Evolutionary conservation across 2,797 vertebrate species (phyloP).

Genomic region (Nasua narica): DNA sequence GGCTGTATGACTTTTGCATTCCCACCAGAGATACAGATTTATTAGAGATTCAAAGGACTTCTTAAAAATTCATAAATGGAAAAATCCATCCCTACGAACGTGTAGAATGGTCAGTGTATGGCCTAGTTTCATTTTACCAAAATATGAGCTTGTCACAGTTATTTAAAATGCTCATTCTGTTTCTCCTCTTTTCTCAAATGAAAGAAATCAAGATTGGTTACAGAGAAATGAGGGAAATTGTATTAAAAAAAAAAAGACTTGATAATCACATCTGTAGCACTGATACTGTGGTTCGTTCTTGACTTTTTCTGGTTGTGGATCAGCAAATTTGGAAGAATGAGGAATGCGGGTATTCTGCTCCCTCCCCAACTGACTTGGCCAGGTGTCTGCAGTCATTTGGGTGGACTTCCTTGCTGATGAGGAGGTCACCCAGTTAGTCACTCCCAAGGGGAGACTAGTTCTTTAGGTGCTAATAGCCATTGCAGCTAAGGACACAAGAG

Average conservation of each 20-base stretch:
- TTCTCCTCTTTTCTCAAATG: constrained; percentile 23
- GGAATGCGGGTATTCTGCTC: accelerated
- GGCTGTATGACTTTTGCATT: neutral
- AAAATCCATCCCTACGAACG: neutral
- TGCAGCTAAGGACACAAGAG: neutral
- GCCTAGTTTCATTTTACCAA: constrained; percentile 44
- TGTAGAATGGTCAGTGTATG: neutral
- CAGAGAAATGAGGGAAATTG: neutral
- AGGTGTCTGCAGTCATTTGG: neutral
- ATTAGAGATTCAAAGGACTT: constrained; percentile 6
- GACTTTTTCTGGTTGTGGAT: neutral
- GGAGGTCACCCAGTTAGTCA: neutral
- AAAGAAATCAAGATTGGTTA: constrained; percentile 20
- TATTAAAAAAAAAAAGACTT: neutral
- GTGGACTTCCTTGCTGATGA: neutral
- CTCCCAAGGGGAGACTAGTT: neutral
- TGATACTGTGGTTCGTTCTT: neutral
- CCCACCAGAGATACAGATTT: neutral
- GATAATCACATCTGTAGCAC: neutral
- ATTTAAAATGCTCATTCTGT: constrained; percentile 32
- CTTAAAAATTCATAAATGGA: constrained; percentile 49
- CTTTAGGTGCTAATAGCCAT: neutral
- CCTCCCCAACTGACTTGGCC: neutral
- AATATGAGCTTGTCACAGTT: neutral
- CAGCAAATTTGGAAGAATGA: neutral